Base-by-base conservation (phyloP, 2,888 invertebrate genomes). In the Polydrusus tereticollis region DNA sequence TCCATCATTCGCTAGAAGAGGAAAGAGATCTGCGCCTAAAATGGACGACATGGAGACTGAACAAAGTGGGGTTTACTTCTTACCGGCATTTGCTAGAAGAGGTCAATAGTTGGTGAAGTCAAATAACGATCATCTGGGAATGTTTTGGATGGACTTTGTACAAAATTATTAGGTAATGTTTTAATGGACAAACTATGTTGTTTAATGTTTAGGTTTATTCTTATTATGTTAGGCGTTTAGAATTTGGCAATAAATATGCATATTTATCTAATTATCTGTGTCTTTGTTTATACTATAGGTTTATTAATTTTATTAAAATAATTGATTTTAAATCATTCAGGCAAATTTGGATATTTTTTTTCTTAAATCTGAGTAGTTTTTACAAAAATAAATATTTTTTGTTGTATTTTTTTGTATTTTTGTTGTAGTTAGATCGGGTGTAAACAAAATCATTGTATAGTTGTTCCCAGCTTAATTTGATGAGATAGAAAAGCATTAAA, bases 11-110 rank as follows among this genome's bases (percentile, higher is more conserved):
- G 74, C 74, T 0, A 67, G 75, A 58, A 73, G 76, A 63, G 60
- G 68, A 10, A 69, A 63, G 33, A 23, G 74, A 41, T 71, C 73
- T 14, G 66, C 38, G n/a, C n/a, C n/a, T n/a, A n/a, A n/a, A n/a
- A n/a, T n/a, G 14, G 75, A 75, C 18, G 76, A 76, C 18, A 63
- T 75, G 70, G 74, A 75, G 0, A 50, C 47, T 7, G 76, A 65
- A 33, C 72, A 57, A n/a, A 67, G 68, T 63, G 75, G 71, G 26
- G 71, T 72, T 1, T 64, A 69, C 10, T 76, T 75, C 26, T 23
- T 75, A n/a, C 76, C 76, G 43, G 55, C 69, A 4, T 72, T 72
- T 33, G 72, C 71, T 21, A 68, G 71, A 66, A 67, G 74, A 72
- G 71, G 43, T 8, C 8, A 55, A 3, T n/a, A 18, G 12, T 55